Percentiles rank a stretch among this genome's conserved stretches.
Conservation (phyloP, 1,140 invertebrate genomes). For the Bactericera cockerelli region DNA sequence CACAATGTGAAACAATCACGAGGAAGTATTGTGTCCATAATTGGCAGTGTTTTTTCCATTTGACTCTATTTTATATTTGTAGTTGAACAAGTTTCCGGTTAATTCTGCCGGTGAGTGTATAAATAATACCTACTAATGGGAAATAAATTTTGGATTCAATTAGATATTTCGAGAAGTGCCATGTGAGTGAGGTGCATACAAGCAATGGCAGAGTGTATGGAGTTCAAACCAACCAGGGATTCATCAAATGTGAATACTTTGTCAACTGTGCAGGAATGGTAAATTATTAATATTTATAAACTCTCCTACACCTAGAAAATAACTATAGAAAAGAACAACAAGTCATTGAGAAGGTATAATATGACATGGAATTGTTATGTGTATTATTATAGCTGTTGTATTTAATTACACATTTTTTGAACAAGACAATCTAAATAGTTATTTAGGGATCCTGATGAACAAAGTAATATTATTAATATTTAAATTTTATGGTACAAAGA, state of each 20-base stretch:
- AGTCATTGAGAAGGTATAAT: not conserved
- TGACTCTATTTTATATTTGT: too few relatives aligned
- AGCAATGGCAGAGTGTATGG: slow-evolving; percentile 38
- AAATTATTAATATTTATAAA: slow-evolving; percentile 18
- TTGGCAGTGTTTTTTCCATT: too few relatives aligned
- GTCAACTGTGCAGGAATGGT: slow-evolving; percentile 59
- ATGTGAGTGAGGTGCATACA: slow-evolving; percentile 39
- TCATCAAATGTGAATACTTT: slow-evolving; percentile 51
- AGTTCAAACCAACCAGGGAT: slow-evolving; percentile 42
- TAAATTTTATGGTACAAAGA: not conserved
- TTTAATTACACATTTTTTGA: too few relatives aligned
- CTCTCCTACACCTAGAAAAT: slow-evolving; percentile 7
- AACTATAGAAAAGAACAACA: slow-evolving; percentile 2
- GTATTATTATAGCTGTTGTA: too few relatives aligned
- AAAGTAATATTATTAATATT: not conserved
- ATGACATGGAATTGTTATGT: not conserved
- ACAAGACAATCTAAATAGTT: too few relatives aligned
- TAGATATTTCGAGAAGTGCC: slow-evolving; percentile 42
- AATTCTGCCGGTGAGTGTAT: too few relatives aligned
- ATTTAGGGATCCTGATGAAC: slow-evolving; percentile 11
- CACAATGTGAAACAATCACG: too few relatives aligned
- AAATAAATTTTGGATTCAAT: too few relatives aligned
- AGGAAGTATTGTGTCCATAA: too few relatives aligned
- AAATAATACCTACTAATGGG: too few relatives aligned
- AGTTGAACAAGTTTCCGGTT: too few relatives aligned